Conservation (phyloP, 2,888 invertebrate genomes). For the Thysanoteuthis rhombus region DNA sequence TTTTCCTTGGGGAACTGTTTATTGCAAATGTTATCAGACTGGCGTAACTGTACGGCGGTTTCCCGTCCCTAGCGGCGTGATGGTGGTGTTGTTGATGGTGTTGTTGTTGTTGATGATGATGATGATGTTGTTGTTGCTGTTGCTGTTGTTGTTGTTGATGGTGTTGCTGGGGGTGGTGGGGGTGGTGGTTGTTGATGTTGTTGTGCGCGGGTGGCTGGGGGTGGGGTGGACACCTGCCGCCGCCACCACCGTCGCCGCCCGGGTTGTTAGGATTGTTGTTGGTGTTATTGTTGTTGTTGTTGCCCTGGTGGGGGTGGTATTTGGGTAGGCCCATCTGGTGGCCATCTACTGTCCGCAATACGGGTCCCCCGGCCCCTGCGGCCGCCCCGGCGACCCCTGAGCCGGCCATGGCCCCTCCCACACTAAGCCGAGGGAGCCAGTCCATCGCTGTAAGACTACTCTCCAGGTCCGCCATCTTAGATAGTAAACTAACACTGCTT, state of each 20-base stretch:
- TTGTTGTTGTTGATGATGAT: not conserved
- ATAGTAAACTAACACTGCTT: not conserved
- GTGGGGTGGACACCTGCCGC: conserved; percentile 18
- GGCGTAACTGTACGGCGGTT: conserved; percentile 75
- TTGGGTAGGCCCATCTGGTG: conserved; percentile 22
- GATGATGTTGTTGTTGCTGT: not conserved
- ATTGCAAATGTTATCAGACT: conserved; percentile 78
- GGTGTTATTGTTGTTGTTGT: not conserved
- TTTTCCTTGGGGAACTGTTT: conserved; percentile 75
- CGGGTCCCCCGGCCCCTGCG: conserved; percentile 39
- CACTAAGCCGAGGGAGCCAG: conserved; percentile 70
- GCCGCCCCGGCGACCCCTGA: conserved; percentile 47
- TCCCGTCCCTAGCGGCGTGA: conserved; percentile 62
- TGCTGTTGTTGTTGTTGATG: not conserved
- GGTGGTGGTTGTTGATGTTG: conserved; percentile 21
- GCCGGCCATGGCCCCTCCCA: conserved; percentile 63
- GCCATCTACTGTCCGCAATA: conserved; percentile 14
- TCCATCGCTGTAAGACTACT: conserved; percentile 71
- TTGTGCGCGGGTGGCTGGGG: not conserved
- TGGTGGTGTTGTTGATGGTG: conserved; percentile 13
- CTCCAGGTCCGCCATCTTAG: conserved; percentile 68
- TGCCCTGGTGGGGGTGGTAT: not conserved
- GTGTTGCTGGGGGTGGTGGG: not conserved
- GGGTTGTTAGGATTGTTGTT: conserved; percentile 1
- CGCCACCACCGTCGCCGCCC: not conserved